A percentile compares a stretch with the other conserved stretches of the same genome.
phyloP scores from a whole-genome alignment of 2,888 invertebrate species.

The Hoplodrina blanda region DNA sequence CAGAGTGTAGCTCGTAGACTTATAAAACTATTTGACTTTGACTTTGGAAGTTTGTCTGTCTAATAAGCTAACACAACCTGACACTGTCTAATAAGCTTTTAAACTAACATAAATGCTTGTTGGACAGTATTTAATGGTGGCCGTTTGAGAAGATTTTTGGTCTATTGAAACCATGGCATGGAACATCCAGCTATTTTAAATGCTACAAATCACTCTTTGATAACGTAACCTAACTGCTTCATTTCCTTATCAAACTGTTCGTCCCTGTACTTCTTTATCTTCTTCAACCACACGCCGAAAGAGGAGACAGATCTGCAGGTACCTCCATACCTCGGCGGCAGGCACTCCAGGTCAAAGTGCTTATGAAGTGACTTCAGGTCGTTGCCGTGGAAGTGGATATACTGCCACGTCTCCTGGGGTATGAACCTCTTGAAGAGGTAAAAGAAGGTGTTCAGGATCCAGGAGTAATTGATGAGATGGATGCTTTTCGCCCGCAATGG shows the following conservation, averaged over 20 bases:
- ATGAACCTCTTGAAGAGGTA: conserved; percentile 94
- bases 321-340: conserved; percentile 82
- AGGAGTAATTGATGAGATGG: conserved; percentile 95
- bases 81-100: too few species aligned
- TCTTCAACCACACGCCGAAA: conserved; percentile 91
- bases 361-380: conserved; percentile 83
- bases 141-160: not conserved
- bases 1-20: too few species aligned
- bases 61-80: too few species aligned
- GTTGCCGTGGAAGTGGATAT: conserved; percentile 82
- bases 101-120: not conserved
- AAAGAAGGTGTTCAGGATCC: conserved; percentile 94
- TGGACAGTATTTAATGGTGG: not conserved
- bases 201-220: conserved; percentile 81
- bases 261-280: conserved; percentile 85
- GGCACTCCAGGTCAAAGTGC: conserved; percentile 75
- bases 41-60: not conserved
- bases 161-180: not conserved
- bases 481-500: conserved; percentile 92
- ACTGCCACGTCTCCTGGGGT: conserved; percentile 91
- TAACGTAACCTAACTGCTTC: conserved; percentile 91
- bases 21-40: too few species aligned
- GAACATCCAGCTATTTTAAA: not conserved
- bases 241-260: conserved; percentile 91
- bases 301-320: conserved; percentile 90